These are phyloP conservation scores for Aldrovandia affinis DNA, from an alignment of 2,797 vertebrate genomes.

Conservation along the genomic window DNA sequence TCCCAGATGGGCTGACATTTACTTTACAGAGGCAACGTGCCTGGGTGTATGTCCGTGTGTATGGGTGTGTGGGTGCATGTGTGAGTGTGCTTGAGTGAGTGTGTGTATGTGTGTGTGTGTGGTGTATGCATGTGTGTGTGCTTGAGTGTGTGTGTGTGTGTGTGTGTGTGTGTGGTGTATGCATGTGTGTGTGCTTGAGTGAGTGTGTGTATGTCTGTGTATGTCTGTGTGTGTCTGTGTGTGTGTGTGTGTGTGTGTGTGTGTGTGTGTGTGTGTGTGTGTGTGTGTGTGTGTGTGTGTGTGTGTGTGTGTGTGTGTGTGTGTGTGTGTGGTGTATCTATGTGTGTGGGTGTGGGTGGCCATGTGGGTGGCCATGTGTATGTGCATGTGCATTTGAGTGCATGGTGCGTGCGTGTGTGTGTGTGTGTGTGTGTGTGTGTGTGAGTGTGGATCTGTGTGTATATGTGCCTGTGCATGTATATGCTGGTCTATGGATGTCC, in stretches of 20 bases:
- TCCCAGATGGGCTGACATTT: slow-evolving; percentile 73
- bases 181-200: too few species aligned
- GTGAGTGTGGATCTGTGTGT: too few species aligned
- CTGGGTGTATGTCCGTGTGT: slow-evolving; percentile 14
- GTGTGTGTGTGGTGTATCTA: not conserved
- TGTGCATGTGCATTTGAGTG: not conserved
- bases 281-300: slow-evolving; percentile 18
- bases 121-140: slow-evolving; percentile 29
- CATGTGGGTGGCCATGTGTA: not conserved
- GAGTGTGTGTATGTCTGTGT: slow-evolving; percentile 28
- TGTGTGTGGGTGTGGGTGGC: slow-evolving; percentile 2
- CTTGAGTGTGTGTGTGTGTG: slow-evolving; percentile 4
- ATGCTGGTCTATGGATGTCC: not conserved
- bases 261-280: not conserved
- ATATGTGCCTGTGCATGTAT: not conserved
- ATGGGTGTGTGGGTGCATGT: not conserved
- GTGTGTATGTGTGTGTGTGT: slow-evolving; percentile 25
- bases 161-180: not conserved
- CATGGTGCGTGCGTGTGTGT: not conserved
- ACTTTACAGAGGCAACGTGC: slow-evolving; percentile 59
- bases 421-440: not conserved
- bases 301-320: slow-evolving; percentile 13
- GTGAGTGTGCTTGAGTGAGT: slow-evolving; percentile 5
- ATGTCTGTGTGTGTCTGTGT: slow-evolving; percentile 36
- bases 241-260: slow-evolving; percentile 15